Evolutionary conservation across 1,140 invertebrate genomes (phyloP), one percentile per base, ranked within the genome.

Genomic region (Procambarus clarkii): DNA sequence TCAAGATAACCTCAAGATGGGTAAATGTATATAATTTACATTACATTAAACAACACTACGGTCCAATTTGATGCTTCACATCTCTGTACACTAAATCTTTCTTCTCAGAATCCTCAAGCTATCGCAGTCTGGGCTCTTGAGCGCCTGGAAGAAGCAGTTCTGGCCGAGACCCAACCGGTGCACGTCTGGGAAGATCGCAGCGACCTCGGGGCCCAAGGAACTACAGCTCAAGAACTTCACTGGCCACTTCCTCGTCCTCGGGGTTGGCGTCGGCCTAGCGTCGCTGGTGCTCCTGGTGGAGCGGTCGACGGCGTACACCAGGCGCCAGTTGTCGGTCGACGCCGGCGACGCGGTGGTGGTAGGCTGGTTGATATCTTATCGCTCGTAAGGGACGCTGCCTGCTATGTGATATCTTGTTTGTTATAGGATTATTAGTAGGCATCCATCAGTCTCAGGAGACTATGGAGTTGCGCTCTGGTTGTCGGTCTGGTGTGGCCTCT

Each of bases 121-220:
- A 92, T 60, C 89, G 13, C 92, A 93, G 88, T 83, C 93, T 2
- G 93, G 93, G 8, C 50, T 93, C 18, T 92, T 93, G 74, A 91
- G 78, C 34, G 71, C 88, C 44, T 93, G 93, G 93, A 79, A 71
- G 83, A 69, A 86, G 74, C 50, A 92, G 71, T 92, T 92, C 64
- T 93, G 93, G 93, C 93, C 93, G 3, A 83, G 71, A 34, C 88
- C 92, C 45, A 92, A 92, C 83, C 78, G 93, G 76, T 93, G 93
- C 81, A 92, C 82, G 5, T 82, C 82, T 11, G 83, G 86, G 8
- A 60, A 34, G 15, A 50, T 44, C 0, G 54, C 44, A 8, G 74
- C 48, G 8, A 21, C 92, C 24, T 21, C 18, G 11, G 90, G 81
- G 3, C 90, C 92, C 21, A 93, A 83, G 84, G 21, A 86, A 4